A percentile compares a stretch with the other conserved stretches of the same genome.
Conservation (phyloP, 2,113 vertebrate species). For the Anseranas semipalmata region DNA sequence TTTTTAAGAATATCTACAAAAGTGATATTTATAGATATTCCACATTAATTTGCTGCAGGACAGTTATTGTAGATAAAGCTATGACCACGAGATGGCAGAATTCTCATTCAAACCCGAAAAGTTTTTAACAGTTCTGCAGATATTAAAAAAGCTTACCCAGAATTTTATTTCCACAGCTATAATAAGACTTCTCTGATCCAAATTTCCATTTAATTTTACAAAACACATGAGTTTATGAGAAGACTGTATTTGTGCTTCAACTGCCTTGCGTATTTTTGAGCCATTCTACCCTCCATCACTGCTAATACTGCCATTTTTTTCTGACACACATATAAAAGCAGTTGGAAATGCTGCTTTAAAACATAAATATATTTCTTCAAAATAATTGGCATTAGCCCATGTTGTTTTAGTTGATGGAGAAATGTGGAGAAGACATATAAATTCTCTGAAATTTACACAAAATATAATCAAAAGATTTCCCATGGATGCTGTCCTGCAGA, state of each 20-base stretch:
- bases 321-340: background rate
- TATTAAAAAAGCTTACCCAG: background rate
- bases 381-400: background rate
- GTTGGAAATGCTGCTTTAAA: conserved; percentile 1
- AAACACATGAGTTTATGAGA: background rate
- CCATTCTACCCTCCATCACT: background rate
- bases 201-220: conserved; percentile 21
- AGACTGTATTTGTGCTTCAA: rapidly evolving
- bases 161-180: conserved; percentile 26
- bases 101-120: conserved; percentile 67
- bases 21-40: background rate
- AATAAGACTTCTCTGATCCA: conserved; percentile 6
- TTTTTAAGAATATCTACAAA: background rate
- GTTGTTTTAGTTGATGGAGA: background rate
- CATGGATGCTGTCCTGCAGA: background rate
- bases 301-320: background rate
- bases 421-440: background rate
- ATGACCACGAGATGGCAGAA: conserved; percentile 75
- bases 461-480: background rate
- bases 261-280: background rate
- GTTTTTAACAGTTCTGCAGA: rapidly evolving
- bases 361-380: background rate
- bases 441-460: background rate
- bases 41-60: background rate
- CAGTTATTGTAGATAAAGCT: background rate